phyloP scores from a whole-genome alignment of 2,113 vertebrate genomes.

The Dicentrarchus labrax region DNA sequence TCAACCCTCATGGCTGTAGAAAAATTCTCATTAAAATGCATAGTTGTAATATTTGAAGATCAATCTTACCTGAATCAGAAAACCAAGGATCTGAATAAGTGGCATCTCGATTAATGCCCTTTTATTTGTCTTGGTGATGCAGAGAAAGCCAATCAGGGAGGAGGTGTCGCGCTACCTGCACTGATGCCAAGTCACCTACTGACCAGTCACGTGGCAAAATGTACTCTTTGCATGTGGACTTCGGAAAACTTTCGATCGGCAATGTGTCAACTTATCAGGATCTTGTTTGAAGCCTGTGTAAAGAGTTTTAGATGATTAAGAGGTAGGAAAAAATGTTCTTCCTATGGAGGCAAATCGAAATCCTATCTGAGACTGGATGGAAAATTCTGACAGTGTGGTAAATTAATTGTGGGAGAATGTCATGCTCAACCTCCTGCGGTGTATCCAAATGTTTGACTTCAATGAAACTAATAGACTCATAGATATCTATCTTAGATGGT shows the following conservation, averaged over 20 bases:
- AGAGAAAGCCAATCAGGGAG: slow-evolving; percentile 12
- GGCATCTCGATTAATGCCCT: background rate
- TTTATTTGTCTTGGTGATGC: slow-evolving; percentile 17
- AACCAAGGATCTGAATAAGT: background rate
- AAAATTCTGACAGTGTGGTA: background rate
- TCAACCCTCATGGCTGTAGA: no score
- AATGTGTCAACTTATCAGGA: background rate
- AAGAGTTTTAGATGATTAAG: background rate
- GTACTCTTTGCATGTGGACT: background rate
- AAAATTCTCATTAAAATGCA: background rate
- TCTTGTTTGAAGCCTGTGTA: background rate
- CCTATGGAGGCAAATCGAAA: background rate
- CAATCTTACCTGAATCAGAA: slow-evolving; percentile 23
- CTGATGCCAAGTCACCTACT: background rate
- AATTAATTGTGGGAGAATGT: background rate
- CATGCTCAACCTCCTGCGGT: background rate
- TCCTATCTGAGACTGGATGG: background rate
- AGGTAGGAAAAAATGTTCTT: background rate
- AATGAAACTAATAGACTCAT: background rate
- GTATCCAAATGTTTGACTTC: background rate
- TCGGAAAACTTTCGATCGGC: background rate
- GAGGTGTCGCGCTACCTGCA: background rate
- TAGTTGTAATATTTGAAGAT: background rate
- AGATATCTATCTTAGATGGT: background rate
- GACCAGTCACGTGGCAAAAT: background rate